Conservation (phyloP, 2,113 vertebrate genomes). For the Nycticebus coucang region DNA sequence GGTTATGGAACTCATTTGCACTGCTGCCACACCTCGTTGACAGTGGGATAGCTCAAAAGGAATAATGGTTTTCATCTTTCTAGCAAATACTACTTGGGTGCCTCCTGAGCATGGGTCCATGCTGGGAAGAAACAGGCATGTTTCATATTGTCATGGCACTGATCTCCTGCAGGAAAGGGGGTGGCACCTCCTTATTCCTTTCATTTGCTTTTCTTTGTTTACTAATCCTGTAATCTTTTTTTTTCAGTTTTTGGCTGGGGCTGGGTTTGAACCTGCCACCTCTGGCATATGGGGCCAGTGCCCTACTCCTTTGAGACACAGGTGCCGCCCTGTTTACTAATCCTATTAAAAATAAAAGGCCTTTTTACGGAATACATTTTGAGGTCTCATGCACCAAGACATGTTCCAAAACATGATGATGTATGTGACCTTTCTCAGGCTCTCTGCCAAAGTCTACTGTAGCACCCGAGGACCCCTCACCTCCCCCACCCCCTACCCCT, state of each 20-base stretch:
- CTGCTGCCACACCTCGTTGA: not conserved
- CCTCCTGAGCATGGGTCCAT: not conserved
- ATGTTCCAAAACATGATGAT: not conserved
- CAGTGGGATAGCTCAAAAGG: not conserved
- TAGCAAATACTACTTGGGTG: fast-evolving
- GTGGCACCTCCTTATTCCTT: not conserved
- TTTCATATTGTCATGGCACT: not conserved
- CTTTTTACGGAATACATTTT: not conserved
- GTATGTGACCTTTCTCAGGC: fast-evolving
- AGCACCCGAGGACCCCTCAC: not conserved
- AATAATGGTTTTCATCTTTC: not conserved
- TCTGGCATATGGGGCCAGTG: no score
- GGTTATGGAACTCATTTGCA: fast-evolving
- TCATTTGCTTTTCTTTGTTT: not conserved
- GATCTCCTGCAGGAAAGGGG: not conserved
- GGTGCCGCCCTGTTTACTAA: not conserved
- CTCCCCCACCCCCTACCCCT: fast-evolving
- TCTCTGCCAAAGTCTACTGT: not conserved
- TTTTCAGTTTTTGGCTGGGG: no score
- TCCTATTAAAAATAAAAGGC: not conserved
- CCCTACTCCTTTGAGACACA: no score
- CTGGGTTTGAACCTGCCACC: no score
- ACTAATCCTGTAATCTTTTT: no score
- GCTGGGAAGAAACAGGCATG: fast-evolving
- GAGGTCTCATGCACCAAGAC: not conserved